Conservation (phyloP, 92 coral and sea anemone genomes). For the Porites cylindrica region DNA sequence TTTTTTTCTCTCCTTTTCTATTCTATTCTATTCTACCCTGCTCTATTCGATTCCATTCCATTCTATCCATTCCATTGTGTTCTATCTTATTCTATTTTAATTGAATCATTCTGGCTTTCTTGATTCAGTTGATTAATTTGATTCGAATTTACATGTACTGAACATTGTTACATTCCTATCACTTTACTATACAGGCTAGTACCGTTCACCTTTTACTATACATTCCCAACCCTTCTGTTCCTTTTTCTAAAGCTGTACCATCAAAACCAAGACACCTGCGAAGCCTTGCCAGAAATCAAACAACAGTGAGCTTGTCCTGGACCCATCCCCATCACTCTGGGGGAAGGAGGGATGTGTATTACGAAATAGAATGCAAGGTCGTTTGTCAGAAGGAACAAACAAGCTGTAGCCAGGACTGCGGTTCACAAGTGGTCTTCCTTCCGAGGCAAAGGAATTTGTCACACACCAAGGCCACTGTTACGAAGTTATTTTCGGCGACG, state of each 20-base stretch:
- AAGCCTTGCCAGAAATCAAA: conserved; percentile 42
- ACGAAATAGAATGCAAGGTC: conserved; percentile 66
- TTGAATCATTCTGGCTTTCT: too few species aligned
- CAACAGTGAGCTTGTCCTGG: conserved; percentile 71
- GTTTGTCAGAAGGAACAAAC: conserved; percentile 55
- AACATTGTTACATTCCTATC: too few species aligned
- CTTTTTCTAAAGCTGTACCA: conserved; percentile 57
- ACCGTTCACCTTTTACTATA: background rate
- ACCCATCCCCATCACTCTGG: conserved; percentile 41
- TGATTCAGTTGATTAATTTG: too few species aligned
- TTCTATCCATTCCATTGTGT: too few species aligned
- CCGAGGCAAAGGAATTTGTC: conserved; percentile 33
- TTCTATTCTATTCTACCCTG: too few species aligned
- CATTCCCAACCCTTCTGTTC: too few species aligned
- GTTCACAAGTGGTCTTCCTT: conserved; percentile 34
- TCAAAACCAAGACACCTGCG: conserved; percentile 62
- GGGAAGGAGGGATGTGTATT: conserved; percentile 50
- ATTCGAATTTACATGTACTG: too few species aligned
- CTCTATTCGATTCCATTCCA: too few species aligned
- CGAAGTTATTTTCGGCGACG: conserved; percentile 54
- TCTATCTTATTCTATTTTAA: too few species aligned
- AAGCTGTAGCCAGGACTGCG: conserved; percentile 52
- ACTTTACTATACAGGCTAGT: too few species aligned
- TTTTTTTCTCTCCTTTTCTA: too few species aligned
- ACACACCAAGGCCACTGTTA: conserved; percentile 60